Evolutionary conservation across 2,797 vertebrate genomes (phyloP).

Genomic region (Pelobates cultripes): DNA sequence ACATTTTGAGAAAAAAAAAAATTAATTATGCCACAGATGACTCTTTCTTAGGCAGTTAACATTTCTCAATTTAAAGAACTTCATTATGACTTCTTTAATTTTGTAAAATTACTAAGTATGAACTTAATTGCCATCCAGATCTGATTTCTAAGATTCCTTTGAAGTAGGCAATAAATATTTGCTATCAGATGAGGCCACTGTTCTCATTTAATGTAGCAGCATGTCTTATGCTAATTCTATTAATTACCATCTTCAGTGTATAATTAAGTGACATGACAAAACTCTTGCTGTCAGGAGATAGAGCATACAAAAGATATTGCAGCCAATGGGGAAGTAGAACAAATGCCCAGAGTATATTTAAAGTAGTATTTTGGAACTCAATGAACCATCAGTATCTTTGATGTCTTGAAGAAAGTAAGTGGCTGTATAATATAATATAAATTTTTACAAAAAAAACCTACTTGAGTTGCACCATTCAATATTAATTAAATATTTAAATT

Average conservation of each 20-base stretch:
- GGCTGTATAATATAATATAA: no score
- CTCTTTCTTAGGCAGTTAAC: constrained; percentile 17
- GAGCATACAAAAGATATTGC: constrained; percentile 1
- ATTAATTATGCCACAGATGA: background rate
- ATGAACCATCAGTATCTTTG: background rate
- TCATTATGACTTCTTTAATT: constrained; percentile 8
- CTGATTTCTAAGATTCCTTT: constrained; percentile 48
- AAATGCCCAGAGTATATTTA: background rate
- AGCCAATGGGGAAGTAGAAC: background rate
- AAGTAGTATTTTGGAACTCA: background rate
- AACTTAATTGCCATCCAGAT: constrained; percentile 47
- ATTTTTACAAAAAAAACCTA: no score
- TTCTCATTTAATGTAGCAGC: constrained; percentile 40
- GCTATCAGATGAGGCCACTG: constrained; percentile 46
- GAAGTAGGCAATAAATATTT: constrained; percentile 52
- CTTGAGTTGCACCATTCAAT: no score
- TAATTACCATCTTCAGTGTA: constrained; percentile 46
- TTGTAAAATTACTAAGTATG: constrained; percentile 22
- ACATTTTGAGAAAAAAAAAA: background rate
- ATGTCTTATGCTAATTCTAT: constrained; percentile 52
- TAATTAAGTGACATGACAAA: constrained; percentile 53
- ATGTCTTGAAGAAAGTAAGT: background rate
- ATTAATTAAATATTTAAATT: no score
- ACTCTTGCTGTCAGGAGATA: constrained; percentile 41
- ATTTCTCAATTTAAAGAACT: background rate